Percentiles rank a stretch among this genome's conserved stretches.
These are phyloP conservation scores for Myotis planiceps DNA, from an alignment of 2,797 vertebrate species.

Conservation along the genomic window DNA sequence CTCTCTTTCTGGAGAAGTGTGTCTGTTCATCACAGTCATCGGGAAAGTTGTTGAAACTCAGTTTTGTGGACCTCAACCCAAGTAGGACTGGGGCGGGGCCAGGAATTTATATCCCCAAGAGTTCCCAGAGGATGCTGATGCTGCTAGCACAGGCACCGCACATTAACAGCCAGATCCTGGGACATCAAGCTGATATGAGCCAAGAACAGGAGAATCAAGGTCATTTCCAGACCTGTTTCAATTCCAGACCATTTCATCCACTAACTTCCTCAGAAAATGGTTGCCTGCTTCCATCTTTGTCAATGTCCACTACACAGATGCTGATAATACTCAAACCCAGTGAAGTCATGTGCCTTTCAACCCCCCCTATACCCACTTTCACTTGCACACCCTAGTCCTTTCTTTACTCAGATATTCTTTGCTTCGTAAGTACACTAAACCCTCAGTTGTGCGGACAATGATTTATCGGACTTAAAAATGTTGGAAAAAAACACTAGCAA, in stretches of 20 bases:
- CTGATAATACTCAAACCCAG: neutral
- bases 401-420: neutral
- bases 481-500: too few relatives aligned
- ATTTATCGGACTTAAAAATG: too few relatives aligned
- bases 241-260: neutral
- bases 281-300: neutral
- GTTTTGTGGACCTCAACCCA: neutral
- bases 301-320: neutral
- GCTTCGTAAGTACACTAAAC: neutral
- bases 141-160: neutral
- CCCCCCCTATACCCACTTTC: neutral
- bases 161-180: neutral
- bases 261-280: neutral
- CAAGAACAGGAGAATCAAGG: neutral
- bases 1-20: neutral
- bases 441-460: too few relatives aligned
- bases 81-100: too few relatives aligned
- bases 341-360: too few relatives aligned
- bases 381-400: neutral
- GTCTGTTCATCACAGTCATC: neutral
- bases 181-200: neutral
- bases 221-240: neutral
- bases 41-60: neutral
- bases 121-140: neutral
- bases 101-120: neutral